Evolutionary conservation across 2,888 invertebrate species (phyloP), one percentile per base, ranked within the genome.

Genomic region (Agrochola circellaris): DNA sequence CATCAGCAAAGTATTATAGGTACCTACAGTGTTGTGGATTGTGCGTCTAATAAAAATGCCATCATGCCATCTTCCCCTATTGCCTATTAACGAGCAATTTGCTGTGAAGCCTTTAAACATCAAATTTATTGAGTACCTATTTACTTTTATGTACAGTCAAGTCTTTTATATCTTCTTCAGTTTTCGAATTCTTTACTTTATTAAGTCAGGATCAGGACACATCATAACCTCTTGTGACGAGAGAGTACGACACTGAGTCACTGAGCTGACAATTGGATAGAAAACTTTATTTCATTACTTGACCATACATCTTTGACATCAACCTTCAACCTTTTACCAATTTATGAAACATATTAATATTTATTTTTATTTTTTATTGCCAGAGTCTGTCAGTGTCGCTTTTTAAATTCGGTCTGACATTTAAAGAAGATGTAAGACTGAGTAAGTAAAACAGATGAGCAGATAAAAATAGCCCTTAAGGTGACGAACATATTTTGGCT

Each of bases 81-180:
- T 54, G 30, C 26, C 38, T 34, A 61, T 72, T 64, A 68, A 42
- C 17, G 20, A 80, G 67, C 58, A 81, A 69, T 68, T 64, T 45
- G 70, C 67, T 38, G 38, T 20, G 58, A 70, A 56, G 45, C 38
- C 65, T 70, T 62, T 45, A 54, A 75, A 75, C 15, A 45, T 54
- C 17, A 58, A 51, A 5, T 67, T 70, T 70, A 64, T 72, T 60
- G 45, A 60, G 67, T 51, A 67, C 23, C 26, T 15, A 54, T 34
- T 54, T 30, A n/a, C 2, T 51, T 67, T 51, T n/a, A 54, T 11
- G 15, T 67, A 9, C 67, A 51, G 15, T 34, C 6, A 48, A 15
- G 23, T n/a, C 7, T 54, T 68, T 68, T 67, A 54, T 34, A 67
- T n/a, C 34, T 67, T 34, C 17, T 23, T 45, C 6, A 51, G n/a